Conservation (phyloP, 2,113 vertebrate species). For the Suricata suricatta region DNA sequence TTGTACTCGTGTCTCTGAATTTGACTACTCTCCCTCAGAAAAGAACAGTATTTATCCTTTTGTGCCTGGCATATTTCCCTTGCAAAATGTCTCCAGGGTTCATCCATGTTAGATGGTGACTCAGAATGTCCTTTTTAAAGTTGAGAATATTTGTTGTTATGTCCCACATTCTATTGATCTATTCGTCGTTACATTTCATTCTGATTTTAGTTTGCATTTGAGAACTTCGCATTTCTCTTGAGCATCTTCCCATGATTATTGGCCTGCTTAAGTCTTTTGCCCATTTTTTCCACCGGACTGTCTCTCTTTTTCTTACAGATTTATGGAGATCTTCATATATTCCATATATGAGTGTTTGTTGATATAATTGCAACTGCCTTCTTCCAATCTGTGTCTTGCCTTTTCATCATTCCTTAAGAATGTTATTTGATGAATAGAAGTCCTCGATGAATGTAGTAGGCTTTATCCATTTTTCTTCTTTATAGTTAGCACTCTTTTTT, state of each 20-base stretch:
- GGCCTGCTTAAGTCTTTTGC: background rate
- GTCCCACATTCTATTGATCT: background rate
- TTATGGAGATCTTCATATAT: background rate
- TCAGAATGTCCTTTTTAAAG: background rate
- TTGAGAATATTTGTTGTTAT: background rate
- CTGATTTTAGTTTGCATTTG: background rate
- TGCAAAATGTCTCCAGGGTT: background rate
- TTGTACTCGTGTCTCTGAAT: background rate
- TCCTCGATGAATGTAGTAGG: background rate
- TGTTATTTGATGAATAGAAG: background rate
- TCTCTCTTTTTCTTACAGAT: background rate
- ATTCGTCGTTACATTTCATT: background rate
- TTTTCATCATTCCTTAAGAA: background rate
- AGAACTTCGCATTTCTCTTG: background rate
- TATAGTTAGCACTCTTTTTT: background rate
- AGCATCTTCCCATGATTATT: background rate
- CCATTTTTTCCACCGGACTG: background rate
- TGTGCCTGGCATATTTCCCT: background rate
- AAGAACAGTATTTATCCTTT: background rate
- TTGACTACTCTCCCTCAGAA: background rate
- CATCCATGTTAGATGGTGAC: background rate
- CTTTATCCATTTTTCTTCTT: background rate
- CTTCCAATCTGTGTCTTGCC: background rate
- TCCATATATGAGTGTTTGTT: background rate
- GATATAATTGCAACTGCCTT: background rate